A percentile compares a stretch with the other conserved stretches of the same genome.
phyloP scores from a whole-genome alignment of 2,113 vertebrate species.

The Corvus cornix region DNA sequence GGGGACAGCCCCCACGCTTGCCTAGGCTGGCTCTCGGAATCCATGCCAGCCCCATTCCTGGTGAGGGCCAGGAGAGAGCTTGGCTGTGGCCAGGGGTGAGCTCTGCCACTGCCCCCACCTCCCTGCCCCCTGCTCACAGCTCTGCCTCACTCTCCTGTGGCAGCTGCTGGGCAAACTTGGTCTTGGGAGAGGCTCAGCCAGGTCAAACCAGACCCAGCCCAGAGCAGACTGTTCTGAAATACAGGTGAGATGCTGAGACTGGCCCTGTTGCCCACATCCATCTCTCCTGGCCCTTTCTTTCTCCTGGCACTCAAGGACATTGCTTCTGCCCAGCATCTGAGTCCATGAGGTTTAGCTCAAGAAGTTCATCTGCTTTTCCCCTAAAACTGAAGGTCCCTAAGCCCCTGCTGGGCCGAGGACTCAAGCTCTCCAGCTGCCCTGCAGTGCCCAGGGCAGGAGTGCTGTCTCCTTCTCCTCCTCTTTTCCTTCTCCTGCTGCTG shows the following conservation, averaged over 20 bases:
- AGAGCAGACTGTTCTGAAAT: neutral
- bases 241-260: neutral
- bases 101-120: neutral
- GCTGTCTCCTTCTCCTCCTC: neutral
- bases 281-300: neutral
- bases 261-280: neutral
- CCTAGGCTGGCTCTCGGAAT: neutral
- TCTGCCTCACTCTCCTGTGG: neutral
- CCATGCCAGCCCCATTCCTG: neutral
- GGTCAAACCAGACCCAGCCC: neutral
- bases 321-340: neutral
- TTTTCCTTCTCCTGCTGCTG: neutral
- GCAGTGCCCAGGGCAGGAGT: neutral
- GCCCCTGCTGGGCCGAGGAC: neutral
- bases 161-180: neutral
- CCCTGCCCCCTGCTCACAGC: neutral
- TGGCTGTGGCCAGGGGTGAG: accelerated
- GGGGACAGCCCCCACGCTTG: neutral
- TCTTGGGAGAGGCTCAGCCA: neutral
- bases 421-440: neutral
- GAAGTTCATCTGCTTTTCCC: neutral
- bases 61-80: neutral
- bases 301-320: neutral
- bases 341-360: neutral
- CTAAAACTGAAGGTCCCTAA: neutral